Conservation (phyloP, 2,797 vertebrate species). For the Cyclura pinguis region DNA sequence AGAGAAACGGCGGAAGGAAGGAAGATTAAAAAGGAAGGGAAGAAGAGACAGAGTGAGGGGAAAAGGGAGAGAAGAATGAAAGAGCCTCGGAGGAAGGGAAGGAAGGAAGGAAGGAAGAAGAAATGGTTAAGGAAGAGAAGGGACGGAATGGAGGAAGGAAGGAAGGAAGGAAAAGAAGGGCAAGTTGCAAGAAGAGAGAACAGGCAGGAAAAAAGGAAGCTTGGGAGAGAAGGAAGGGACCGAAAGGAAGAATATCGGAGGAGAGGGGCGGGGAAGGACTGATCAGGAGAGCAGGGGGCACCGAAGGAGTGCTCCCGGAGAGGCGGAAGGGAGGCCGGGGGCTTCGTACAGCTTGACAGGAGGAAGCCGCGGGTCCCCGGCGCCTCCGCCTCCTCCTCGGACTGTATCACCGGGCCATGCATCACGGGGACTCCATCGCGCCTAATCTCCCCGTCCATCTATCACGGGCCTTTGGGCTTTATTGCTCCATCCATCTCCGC, state of each 20-base stretch:
- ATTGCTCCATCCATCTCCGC: neutral
- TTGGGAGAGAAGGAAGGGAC: accelerated
- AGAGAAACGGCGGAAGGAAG: neutral
- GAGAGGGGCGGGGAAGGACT: too few relatives aligned
- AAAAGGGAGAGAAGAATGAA: accelerated
- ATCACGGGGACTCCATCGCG: neutral
- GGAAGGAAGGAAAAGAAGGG: neutral
- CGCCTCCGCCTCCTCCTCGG: neutral
- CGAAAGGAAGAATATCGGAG: neutral
- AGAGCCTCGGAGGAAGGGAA: accelerated
- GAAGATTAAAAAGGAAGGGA: neutral
- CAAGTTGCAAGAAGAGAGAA: neutral
- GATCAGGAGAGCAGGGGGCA: too few relatives aligned
- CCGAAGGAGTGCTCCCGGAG: neutral
- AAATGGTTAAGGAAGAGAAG: accelerated
- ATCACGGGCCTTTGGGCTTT: constrained; percentile 26
- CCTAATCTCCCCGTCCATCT: constrained; percentile 25
- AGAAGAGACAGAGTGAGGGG: neutral
- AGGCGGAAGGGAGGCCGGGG: too few relatives aligned
- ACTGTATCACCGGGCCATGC: constrained; percentile 4
- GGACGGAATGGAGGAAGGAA: neutral
- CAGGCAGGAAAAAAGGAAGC: accelerated
- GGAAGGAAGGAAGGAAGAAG: too few relatives aligned
- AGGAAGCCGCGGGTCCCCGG: too few relatives aligned
- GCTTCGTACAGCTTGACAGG: accelerated